Conservation (phyloP, 1,140 invertebrate species). For the Alviniconcha marisindica region DNA sequence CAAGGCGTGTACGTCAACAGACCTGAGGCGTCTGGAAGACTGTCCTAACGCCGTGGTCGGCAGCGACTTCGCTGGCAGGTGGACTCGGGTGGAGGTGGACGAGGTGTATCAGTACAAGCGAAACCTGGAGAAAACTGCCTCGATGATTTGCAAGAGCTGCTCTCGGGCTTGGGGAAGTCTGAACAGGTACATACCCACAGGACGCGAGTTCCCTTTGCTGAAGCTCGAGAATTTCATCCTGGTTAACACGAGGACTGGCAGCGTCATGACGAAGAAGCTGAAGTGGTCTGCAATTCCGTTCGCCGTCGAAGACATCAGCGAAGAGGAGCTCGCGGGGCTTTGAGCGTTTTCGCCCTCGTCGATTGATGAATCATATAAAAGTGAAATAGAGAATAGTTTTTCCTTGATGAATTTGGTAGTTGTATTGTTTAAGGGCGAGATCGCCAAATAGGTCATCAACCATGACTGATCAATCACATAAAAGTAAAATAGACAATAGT, state of each 20-base stretch:
- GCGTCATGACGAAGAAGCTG: background rate
- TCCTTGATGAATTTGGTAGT: too few species aligned
- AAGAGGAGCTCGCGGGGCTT: constrained; percentile 29
- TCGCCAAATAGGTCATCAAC: too few species aligned
- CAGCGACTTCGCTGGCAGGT: background rate
- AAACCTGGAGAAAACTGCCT: constrained; percentile 20
- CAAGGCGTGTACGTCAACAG: background rate
- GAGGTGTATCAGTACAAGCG: background rate
- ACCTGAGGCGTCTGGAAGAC: background rate
- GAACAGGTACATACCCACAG: constrained; percentile 21
- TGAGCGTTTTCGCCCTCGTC: too few species aligned
- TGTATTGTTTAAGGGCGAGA: too few species aligned
- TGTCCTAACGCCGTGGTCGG: background rate
- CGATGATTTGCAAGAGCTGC: background rate
- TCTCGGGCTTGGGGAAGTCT: constrained; percentile 12
- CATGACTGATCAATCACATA: too few species aligned
- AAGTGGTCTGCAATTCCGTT: constrained; percentile 18
- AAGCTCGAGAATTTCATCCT: constrained; percentile 33
- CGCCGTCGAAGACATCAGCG: background rate
- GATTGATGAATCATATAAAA: too few species aligned
- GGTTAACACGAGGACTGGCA: background rate
- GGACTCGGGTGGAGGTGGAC: constrained; percentile 16
- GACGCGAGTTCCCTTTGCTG: constrained; percentile 6
- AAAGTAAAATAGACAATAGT: too few species aligned
- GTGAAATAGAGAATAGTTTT: too few species aligned